A percentile compares a stretch with the other conserved stretches of the same genome.
Conservation (phyloP, 2,888 invertebrate species). For the Chymomyza amoena region DNA sequence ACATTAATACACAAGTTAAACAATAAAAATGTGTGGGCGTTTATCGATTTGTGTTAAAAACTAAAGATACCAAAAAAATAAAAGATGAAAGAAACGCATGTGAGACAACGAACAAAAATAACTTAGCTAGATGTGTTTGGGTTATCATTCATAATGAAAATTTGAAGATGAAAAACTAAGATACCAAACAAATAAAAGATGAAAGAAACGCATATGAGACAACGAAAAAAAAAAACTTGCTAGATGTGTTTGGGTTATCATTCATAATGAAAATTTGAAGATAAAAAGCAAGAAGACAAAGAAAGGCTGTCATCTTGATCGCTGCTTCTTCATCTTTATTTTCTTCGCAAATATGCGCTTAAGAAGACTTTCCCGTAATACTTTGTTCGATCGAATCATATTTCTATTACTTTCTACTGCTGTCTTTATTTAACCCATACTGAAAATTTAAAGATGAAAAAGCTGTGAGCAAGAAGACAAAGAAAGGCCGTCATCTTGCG, state of each 20-base stretch:
- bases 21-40: constrained; percentile 34
- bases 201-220: neutral
- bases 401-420: no score
- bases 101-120: neutral
- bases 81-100: neutral
- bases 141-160: neutral
- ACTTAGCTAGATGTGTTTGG: neutral
- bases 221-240: neutral
- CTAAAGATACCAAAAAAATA: constrained; percentile 6
- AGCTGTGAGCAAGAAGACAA: no score
- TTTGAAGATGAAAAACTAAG: neutral
- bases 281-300: no score
- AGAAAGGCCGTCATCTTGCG: no score
- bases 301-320: no score
- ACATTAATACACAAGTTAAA: neutral
- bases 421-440: no score
- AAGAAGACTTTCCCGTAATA: no score
- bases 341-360: no score
- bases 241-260: neutral
- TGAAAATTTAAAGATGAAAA: no score
- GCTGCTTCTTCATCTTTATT: no score
- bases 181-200: neutral
- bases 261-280: neutral
- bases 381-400: no score
- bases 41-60: constrained; percentile 45